Evolutionary conservation across 2,888 invertebrate species (phyloP).

Genomic region (Tetragonisca angustula): DNA sequence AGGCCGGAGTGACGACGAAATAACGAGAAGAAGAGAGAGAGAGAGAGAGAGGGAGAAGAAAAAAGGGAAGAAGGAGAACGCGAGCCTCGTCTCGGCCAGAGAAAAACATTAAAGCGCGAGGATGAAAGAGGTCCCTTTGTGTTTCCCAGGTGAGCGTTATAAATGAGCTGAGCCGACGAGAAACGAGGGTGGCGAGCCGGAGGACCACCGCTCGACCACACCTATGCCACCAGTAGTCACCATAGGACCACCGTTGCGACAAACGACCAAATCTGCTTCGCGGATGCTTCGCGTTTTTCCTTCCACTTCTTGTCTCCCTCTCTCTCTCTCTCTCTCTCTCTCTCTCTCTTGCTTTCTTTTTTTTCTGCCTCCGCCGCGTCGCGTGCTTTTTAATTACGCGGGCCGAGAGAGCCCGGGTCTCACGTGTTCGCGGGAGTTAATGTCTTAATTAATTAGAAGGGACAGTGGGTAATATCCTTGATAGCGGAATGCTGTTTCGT

Average conservation of each 20-base stretch:
- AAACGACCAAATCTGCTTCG: conserved; percentile 55
- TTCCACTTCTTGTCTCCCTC: background rate
- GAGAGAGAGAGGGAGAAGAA: conserved; percentile 47
- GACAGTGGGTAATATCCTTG: conserved; percentile 13
- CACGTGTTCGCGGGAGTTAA: conserved; percentile 7
- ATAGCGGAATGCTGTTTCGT: background rate
- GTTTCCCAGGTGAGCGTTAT: conserved; percentile 81
- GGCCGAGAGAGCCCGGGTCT: conserved; percentile 6
- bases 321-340: background rate
- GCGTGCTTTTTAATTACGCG: conserved; percentile 24
- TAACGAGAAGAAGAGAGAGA: conserved; percentile 62
- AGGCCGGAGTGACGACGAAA: conserved; percentile 55
- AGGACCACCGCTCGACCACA: conserved; percentile 76
- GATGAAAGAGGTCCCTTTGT: conserved; percentile 79
- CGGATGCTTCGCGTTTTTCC: conserved; percentile 28
- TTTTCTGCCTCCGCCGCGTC: background rate
- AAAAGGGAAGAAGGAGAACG: background rate
- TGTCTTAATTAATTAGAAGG: conserved; percentile 34
- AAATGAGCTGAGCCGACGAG: conserved; percentile 77
- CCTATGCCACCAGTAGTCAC: conserved; percentile 77
- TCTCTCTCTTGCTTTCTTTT: too few relatives aligned
- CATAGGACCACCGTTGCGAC: conserved; percentile 75
- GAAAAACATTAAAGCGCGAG: conserved; percentile 76
- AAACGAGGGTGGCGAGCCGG: conserved; percentile 58
- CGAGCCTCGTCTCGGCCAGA: conserved; percentile 57